A percentile compares a stretch with the other conserved stretches of the same genome.
Evolutionary conservation across 1,140 invertebrate species (phyloP).

Genomic region (Drosophila pandora): DNA sequence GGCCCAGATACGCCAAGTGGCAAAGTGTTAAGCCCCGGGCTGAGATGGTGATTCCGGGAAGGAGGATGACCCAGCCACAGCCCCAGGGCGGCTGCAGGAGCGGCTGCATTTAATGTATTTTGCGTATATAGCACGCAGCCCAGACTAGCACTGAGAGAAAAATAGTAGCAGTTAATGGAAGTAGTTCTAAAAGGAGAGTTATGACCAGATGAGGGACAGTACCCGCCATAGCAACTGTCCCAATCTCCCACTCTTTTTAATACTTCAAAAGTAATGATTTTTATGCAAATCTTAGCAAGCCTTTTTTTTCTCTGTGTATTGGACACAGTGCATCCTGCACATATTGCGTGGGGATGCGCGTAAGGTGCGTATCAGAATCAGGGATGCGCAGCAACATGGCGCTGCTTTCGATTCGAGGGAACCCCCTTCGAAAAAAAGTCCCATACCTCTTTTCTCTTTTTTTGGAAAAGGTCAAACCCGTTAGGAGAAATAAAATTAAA

Average conservation of each 20-base stretch:
- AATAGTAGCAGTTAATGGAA: neutral
- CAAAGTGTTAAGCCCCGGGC: constrained; percentile 48
- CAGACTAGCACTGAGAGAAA: constrained; percentile 10
- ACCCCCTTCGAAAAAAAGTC: constrained; percentile 6
- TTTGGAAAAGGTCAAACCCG: constrained; percentile 50
- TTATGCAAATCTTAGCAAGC: neutral
- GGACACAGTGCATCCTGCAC: constrained; percentile 12
- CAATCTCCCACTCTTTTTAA: too few relatives aligned
- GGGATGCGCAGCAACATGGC: constrained; percentile 57
- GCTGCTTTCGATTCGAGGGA: constrained; percentile 16
- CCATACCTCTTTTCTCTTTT: constrained; percentile 10
- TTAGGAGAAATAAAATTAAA: constrained; percentile 13
- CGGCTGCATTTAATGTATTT: constrained; percentile 66
- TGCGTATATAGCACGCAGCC: constrained; percentile 15
- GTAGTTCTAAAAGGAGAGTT: too few relatives aligned
- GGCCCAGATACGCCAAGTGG: constrained; percentile 42
- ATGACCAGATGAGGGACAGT: too few relatives aligned
- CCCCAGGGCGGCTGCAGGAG: constrained; percentile 48
- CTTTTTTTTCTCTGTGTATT: neutral
- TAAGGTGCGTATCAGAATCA: constrained; percentile 42
- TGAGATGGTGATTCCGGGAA: constrained; percentile 12
- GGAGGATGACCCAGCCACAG: constrained; percentile 54
- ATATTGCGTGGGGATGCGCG: constrained; percentile 37
- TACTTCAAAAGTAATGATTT: too few relatives aligned
- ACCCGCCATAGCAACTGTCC: too few relatives aligned